Base-by-base conservation (phyloP, 1,140 invertebrate genomes). In the Hestina assimilis region DNA sequence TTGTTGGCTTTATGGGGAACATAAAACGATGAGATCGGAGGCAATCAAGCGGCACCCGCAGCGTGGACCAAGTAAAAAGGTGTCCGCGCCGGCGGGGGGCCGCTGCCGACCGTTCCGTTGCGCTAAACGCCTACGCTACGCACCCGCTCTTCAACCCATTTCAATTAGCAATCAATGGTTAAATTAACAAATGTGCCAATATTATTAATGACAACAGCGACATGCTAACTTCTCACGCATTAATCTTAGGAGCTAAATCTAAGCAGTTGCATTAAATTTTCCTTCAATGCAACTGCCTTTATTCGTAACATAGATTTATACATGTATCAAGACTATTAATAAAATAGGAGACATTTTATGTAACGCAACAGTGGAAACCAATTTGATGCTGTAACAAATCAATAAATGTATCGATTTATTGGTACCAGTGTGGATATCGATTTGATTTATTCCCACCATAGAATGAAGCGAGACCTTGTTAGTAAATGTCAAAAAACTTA, bases 331-430 rank as follows among this genome's bases (percentile, higher is more conserved):
- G 11, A 15, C 33, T 45, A 33, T 46, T 26, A 42, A 21, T 38
- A 51, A 28, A 7, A 33, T 29, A 63, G 46, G 59, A 74, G 67
- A 79, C 70, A 72, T 61, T 75, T 70, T 75, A 61, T 63, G 68
- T 75, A 73, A 75, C 76, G 61, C 72, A 75, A 71, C 76, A 75
- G 74, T 83, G 84, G 76, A 83, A 87, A 87, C 81, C 83, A 83
- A 87, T 86, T 87, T 85, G 79, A 76, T 74, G 63, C 79, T 87
- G 84, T 87, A 85, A 87, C 84, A 87, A 87, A 87, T 87, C 79
- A 86, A 84, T 87, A 86, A 86, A 86, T 83, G 79, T 85, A 81
- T 85, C 81, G 79, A 73, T 86, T 86, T 87, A 86, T 86, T 87
- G 75, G 80, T 78, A 85, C 79, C 82, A 81, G 75, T 82, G 81